Evolutionary conservation across 2,113 vertebrate genomes (phyloP).

Genomic region (Argyrosomus japonicus): DNA sequence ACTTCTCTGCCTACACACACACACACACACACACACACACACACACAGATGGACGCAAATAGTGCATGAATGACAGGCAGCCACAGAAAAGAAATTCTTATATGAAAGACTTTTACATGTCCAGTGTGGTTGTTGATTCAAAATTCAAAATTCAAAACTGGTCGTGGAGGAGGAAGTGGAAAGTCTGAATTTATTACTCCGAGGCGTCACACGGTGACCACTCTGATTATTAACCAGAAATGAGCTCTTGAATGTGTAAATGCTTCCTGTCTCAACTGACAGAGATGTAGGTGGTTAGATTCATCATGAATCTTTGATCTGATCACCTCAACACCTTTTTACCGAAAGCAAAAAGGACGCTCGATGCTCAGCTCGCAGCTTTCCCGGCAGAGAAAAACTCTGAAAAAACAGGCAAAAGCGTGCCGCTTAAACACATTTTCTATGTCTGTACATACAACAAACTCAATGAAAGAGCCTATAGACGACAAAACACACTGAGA

Average conservation of each 20-base stretch:
- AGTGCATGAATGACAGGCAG: constrained; percentile 13
- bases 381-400: background rate
- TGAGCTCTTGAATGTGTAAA: constrained; percentile 18
- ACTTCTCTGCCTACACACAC: constrained; percentile 48
- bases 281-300: background rate
- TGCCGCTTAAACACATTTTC: background rate
- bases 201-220: constrained; percentile 17
- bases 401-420: background rate
- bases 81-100: background rate
- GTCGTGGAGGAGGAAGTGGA: constrained; percentile 14
- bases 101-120: constrained; percentile 15
- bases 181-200: constrained; percentile 27
- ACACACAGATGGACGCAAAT: background rate
- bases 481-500: background rate
- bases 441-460: background rate
- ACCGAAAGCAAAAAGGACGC: background rate
- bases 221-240: constrained; percentile 37
- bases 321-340: constrained; percentile 1
- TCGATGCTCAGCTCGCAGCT: background rate
- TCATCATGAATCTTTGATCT: constrained; percentile 8
- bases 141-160: constrained; percentile 62
- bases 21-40: too few relatives aligned
- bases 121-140: constrained; percentile 24
- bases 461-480: background rate
- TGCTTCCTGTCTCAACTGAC: background rate